Base-by-base conservation (phyloP, 2,113 vertebrate genomes). In the Phyllostomus hastatus region DNA sequence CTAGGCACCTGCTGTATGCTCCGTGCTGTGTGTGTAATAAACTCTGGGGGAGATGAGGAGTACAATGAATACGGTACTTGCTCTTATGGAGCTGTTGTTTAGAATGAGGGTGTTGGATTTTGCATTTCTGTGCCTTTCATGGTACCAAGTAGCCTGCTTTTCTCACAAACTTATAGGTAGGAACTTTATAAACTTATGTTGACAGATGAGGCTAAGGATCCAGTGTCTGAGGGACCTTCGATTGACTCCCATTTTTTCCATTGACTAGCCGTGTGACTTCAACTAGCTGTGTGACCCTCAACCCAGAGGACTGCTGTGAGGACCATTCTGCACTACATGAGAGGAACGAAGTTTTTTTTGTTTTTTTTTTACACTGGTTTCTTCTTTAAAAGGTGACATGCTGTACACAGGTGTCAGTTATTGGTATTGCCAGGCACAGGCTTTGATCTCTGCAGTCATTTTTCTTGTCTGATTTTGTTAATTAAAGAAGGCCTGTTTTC, bases 401-500 rank as follows among this genome's bases (percentile, higher is more conserved):
- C 70, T 54, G 5, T 12, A 57, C 59, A 38, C 89, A 96, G 86
- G 93, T 90, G 97, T 76, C 61, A 75, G 93, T 93, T 83, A 75
- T 33, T 82, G 96, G 67, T 43, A 69, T 15, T 79, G 59, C 85
- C 95, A 91, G 83, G 35, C 86, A 91, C 0, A 0, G 83, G 88
- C 95, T 97, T 94, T 97, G 96, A 96, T 93, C 91, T 94, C 87
- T 33, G 28, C 2, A 33, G 38, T 61, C 76, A 84, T 91, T 94
- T 91, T 90, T 75, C 94, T 94, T 76, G 94, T 91, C 93, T 94
- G 95, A 94, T 94, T 97, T 95, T 93, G 88, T 96, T 97, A 96
- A 97, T 97, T 96, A 97, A 96, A 97, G 90, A 93, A 94, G 95
- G 79, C 24, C 95, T 95, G 93, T 89, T 97, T 97, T 93, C 91